phyloP scores from a whole-genome alignment of 2,888 invertebrate genomes.

The Eutolmus rufibarbis region DNA sequence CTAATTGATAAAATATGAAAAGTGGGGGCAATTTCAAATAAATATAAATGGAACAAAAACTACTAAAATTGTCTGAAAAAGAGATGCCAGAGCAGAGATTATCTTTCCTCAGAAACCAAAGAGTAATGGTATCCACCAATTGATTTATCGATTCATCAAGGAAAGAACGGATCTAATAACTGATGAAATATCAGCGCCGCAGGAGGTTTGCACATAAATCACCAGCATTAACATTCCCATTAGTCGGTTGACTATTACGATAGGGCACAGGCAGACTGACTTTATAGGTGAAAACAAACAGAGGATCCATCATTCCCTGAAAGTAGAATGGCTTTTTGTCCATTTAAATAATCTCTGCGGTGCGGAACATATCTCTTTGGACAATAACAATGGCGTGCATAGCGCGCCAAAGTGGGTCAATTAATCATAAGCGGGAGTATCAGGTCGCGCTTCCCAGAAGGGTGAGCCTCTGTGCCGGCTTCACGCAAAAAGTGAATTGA shows the following conservation, averaged over 20 bases:
- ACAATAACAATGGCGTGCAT: constrained; percentile 17
- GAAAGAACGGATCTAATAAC: constrained; percentile 47
- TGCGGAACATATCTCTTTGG: constrained; percentile 18
- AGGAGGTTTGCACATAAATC: constrained; percentile 44
- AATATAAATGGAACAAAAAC: background rate
- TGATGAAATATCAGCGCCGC: constrained; percentile 49
- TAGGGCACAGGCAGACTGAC: background rate
- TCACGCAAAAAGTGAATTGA: background rate
- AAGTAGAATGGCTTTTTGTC: constrained; percentile 5
- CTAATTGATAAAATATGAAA: background rate
- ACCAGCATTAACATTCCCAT: constrained; percentile 41
- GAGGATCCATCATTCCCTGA: constrained; percentile 29
- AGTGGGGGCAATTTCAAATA: background rate
- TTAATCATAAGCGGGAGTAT: background rate
- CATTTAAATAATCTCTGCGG: constrained; percentile 20
- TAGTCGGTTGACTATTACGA: constrained; percentile 29
- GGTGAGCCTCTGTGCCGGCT: background rate
- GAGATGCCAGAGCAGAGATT: background rate
- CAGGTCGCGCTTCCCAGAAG: background rate
- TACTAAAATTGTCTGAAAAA: background rate
- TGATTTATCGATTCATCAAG: constrained; percentile 49
- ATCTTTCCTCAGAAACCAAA: constrained; percentile 34
- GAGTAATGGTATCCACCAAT: constrained; percentile 44
- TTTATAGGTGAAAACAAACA: constrained; percentile 32
- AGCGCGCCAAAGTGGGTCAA: constrained; percentile 1